A percentile compares a stretch with the other conserved stretches of the same genome.
These are phyloP conservation scores for Hemibagrus guttatus DNA, from an alignment of 2,797 vertebrate genomes.

Conservation along the genomic window DNA sequence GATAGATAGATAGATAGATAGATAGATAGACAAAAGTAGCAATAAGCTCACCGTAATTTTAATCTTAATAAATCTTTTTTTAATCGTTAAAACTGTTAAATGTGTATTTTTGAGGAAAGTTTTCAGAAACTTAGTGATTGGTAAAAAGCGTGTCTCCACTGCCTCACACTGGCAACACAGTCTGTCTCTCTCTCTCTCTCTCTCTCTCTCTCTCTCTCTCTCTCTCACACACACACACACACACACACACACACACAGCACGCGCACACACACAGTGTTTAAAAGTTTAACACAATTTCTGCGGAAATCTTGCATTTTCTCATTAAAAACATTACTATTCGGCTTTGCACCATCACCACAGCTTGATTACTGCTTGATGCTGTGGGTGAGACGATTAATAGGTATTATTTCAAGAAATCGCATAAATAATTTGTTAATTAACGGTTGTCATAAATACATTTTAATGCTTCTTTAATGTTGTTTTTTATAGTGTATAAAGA, in stretches of 20 bases:
- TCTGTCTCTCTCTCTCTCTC: not conserved
- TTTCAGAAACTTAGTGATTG: not conserved
- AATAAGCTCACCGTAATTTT: not conserved
- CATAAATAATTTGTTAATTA: not conserved
- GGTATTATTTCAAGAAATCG: no score
- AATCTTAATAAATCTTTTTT: not conserved
- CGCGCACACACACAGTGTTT: conserved; percentile 50
- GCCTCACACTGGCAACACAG: conserved; percentile 13
- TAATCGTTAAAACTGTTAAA: not conserved
- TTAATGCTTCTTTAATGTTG: not conserved
- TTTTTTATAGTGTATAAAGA: not conserved
- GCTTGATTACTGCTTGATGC: not conserved
- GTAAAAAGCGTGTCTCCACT: not conserved
- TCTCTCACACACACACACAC: not conserved
- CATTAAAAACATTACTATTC: not conserved
- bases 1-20: not conserved
- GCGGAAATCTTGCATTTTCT: not conserved
- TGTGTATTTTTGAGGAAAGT: not conserved
- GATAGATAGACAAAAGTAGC: not conserved
- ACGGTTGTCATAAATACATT: not conserved
- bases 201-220: not conserved
- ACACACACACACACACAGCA: conserved; percentile 30
- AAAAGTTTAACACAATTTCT: not conserved
- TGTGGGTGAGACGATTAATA: not conserved
- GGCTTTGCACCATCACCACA: not conserved